Evolutionary conservation across 2,113 vertebrate genomes (phyloP), one percentile per base, ranked within the genome.

Genomic region (Sakesphorus luctuosus): DNA sequence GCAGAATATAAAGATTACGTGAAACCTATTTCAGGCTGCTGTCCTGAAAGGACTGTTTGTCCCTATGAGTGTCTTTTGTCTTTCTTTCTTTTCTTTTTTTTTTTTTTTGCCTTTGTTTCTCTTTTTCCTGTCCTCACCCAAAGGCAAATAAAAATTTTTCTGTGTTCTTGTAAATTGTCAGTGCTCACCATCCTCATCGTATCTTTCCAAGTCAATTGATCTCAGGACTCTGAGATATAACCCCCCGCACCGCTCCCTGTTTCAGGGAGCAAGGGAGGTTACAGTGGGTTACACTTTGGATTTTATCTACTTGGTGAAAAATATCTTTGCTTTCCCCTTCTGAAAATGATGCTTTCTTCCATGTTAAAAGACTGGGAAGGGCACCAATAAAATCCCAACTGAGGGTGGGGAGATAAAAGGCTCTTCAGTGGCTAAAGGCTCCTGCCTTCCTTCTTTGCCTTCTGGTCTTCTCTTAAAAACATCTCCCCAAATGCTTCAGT

Each of bases 21-120:
- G 76, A 67, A 88, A 74, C 20, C 72, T 94, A 84, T 94, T 97
- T 96, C 66, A 46, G 68, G 73, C 23, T 90, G 67, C 83, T 86
- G 59, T 86, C 72, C 79, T 71, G n/a, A 84, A 75, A 89, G n/a
- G 44, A 81, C 56, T 59, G 12, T 78, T 84, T 86, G 72, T 90
- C 76, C 79, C 44, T 44, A 1, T 56, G 71, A 52, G 21, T 63
- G 29, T 13, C 40, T 40, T 40, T 40, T 40, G 8, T 38, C 38
- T 40, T 40, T 40, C 40, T 40, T 40, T 40, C 40, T 40, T 40
- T 38, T 38, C 2, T 5, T 29, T 76, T 35, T 2, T 47, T 11
- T 35, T 17, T 29, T 28, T 18, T 47, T 16, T 49, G 56, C 35
- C 2, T 65, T 36, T 58, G 12, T n/a, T 13, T 58, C 33, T 33